phyloP scores from a whole-genome alignment of 2,888 invertebrate species.

The Rhodophaea formosa region DNA sequence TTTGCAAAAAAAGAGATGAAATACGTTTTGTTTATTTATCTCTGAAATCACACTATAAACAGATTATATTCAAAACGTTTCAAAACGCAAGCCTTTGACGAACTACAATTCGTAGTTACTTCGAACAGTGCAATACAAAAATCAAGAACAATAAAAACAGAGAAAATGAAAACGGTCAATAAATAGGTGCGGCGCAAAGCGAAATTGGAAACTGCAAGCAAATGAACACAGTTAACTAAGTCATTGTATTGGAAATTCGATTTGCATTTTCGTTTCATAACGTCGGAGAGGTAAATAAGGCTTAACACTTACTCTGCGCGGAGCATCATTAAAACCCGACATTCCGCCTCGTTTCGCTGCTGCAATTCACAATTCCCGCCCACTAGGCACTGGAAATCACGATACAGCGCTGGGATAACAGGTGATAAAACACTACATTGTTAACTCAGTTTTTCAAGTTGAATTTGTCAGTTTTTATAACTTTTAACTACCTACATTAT shows the following conservation, averaged over 20 bases:
- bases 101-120: neutral
- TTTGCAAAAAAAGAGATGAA: too few species aligned
- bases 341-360: slow-evolving; percentile 40
- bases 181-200: slow-evolving; percentile 29
- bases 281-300: slow-evolving; percentile 44
- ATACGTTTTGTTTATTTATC: too few species aligned
- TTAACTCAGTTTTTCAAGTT: neutral
- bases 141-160: slow-evolving; percentile 10
- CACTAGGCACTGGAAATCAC: slow-evolving; percentile 31
- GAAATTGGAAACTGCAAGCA: slow-evolving; percentile 31
- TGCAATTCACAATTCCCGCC: slow-evolving; percentile 35
- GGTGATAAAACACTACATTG: neutral
- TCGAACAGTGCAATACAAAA: neutral
- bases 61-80: neutral
- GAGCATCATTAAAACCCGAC: slow-evolving; percentile 39
- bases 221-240: slow-evolving; percentile 28
- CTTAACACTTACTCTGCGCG: slow-evolving; percentile 39
- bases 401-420: slow-evolving; percentile 11
- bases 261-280: slow-evolving; percentile 43
- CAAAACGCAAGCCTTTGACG: neutral
- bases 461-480: neutral
- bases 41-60: neutral
- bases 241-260: slow-evolving; percentile 42
- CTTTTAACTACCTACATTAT: too few species aligned
- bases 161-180: slow-evolving; percentile 22